Evolutionary conservation across 1,140 invertebrate genomes (phyloP).

Genomic region (Lanistes nyassanus): DNA sequence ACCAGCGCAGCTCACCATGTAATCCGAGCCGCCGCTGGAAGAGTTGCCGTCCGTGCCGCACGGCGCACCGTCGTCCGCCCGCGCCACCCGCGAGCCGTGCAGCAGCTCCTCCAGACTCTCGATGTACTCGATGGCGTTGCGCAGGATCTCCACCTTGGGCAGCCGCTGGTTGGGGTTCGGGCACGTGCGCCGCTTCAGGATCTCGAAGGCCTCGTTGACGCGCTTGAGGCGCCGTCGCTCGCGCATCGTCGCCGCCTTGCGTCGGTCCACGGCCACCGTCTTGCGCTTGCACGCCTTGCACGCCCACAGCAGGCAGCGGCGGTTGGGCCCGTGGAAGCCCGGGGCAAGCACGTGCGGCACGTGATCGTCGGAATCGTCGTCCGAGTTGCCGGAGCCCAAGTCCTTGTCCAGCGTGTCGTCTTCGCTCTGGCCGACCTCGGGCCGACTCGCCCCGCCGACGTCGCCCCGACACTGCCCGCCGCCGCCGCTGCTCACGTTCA

Average conservation of each 20-base stretch:
- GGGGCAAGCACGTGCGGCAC: conserved; percentile 67
- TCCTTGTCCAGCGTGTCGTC: conserved; percentile 35
- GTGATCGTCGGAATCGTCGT: conserved; percentile 57
- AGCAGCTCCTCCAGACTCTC: conserved; percentile 84
- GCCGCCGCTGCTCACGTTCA: conserved; percentile 9
- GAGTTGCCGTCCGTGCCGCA: conserved; percentile 52
- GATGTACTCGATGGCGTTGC: conserved; percentile 98
- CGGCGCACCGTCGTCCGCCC: conserved; percentile 40
- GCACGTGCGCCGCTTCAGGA: conserved; percentile 90
- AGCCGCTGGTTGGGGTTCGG: conserved; percentile 94
- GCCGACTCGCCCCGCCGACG: conserved; percentile 18
- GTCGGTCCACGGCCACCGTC: conserved; percentile 90
- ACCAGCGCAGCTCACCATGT: conserved; percentile 51
- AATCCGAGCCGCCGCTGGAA: conserved; percentile 57
- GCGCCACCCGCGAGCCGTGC: conserved; percentile 57
- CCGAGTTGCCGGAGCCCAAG: conserved; percentile 40
- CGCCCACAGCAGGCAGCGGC: conserved; percentile 91
- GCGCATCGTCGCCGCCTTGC: conserved; percentile 95
- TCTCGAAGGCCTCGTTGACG: conserved; percentile 98
- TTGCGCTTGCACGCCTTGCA: conserved; percentile 97
- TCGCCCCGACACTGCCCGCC: conserved; percentile 23
- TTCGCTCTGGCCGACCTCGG: conserved; percentile 28
- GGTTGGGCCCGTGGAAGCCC: conserved; percentile 64
- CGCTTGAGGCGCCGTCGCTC: conserved; percentile 91
- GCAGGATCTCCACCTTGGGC: conserved; percentile 96